Evolutionary conservation across 2,797 vertebrate species (phyloP).

Genomic region (Odontamblyopus rebecca): DNA sequence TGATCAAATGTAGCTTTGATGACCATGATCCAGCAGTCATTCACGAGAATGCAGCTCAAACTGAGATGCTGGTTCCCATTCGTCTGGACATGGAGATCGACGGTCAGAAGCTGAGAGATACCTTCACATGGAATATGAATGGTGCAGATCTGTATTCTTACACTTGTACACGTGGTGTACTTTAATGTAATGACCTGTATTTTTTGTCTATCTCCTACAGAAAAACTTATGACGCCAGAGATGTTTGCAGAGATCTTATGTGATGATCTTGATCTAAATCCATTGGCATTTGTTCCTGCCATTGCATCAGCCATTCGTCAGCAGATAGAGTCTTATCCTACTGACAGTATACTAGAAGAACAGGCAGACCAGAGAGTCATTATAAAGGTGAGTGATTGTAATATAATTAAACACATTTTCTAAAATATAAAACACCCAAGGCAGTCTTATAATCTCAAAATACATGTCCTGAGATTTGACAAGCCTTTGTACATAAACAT

Average conservation of each 20-base stretch:
- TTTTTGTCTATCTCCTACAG: conserved; percentile 59
- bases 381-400: conserved; percentile 82
- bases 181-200: not conserved
- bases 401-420: not conserved
- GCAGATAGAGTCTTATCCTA: conserved; percentile 96
- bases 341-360: conserved; percentile 94
- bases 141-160: conserved; percentile 65
- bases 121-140: conserved; percentile 99
- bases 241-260: conserved; percentile 98
- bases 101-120: conserved; percentile 94
- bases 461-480: not conserved
- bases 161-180: not conserved
- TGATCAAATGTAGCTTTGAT: conserved; percentile 82
- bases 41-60: conserved; percentile 95
- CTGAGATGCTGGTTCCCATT: conserved; percentile 95
- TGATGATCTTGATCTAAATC: conserved; percentile 95
- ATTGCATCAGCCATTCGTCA: conserved; percentile 96
- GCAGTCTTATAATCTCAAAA: not conserved
- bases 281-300: conserved; percentile 93
- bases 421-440: not conserved
- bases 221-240: conserved; percentile 97
- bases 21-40: conserved; percentile 98
- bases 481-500: not conserved
- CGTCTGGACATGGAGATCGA: conserved; percentile 98
- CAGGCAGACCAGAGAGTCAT: conserved; percentile 97